phyloP scores from a whole-genome alignment of 2,113 vertebrate species.

The Corythaixoides concolor region DNA sequence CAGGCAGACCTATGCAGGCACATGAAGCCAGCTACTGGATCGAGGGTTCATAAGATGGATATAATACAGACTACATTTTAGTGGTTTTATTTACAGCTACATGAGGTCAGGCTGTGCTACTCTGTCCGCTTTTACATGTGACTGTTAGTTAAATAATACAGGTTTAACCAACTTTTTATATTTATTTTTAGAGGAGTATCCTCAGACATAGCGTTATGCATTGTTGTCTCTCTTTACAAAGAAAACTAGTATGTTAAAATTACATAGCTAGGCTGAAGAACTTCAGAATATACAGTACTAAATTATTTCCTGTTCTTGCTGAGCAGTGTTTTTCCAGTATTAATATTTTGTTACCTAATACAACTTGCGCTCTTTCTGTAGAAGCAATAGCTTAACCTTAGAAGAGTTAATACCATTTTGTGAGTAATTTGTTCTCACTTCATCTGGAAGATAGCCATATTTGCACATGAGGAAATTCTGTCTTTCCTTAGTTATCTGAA shows the following conservation, averaged over 20 bases:
- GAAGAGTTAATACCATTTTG: conserved; percentile 33
- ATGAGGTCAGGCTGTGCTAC: conserved; percentile 3
- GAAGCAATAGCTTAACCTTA: conserved; percentile 18
- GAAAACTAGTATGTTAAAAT: background rate
- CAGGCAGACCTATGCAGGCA: background rate
- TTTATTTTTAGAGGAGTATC: conserved; percentile 36
- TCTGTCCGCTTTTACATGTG: background rate
- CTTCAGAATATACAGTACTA: conserved; percentile 12
- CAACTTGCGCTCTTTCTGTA: background rate
- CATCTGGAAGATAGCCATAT: conserved; percentile 73
- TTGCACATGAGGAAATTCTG: conserved; percentile 76
- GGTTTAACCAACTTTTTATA: conserved; percentile 25
- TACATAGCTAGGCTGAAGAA: background rate
- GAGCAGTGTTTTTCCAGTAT: conserved; percentile 39
- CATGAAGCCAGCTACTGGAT: background rate
- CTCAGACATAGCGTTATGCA: background rate
- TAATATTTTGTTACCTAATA: conserved; percentile 13
- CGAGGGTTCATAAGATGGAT: background rate
- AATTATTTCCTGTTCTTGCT: conserved; percentile 61
- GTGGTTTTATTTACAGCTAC: conserved; percentile 32
- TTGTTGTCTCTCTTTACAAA: background rate
- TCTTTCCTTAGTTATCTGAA: conserved; percentile 79
- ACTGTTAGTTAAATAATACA: background rate
- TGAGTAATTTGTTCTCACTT: conserved; percentile 64
- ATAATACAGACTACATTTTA: conserved; percentile 1